Percentiles rank a stretch among this genome's conserved stretches.
Conservation (phyloP, 2,888 invertebrate species). For the Troides aeacus region DNA sequence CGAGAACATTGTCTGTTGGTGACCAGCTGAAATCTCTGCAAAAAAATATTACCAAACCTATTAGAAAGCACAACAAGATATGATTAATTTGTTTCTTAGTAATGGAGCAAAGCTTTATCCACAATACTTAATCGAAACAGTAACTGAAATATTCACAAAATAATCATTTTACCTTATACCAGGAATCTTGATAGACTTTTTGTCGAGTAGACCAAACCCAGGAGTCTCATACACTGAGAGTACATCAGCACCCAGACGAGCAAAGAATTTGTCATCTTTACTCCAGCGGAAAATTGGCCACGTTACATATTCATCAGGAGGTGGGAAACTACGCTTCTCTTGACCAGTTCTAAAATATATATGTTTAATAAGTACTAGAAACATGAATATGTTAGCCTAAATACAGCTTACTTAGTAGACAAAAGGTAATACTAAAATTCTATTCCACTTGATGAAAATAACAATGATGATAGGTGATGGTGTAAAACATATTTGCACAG, state of each 20-base stretch:
- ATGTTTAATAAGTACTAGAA: not conserved
- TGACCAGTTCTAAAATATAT: conserved; percentile 84
- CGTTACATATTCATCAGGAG: conserved; percentile 89
- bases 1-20: conserved; percentile 96
- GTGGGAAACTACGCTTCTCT: conserved; percentile 94
- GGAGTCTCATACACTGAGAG: conserved; percentile 98
- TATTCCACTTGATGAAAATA: no score
- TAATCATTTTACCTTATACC: conserved; percentile 82
- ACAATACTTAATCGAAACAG: not conserved
- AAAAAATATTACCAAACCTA: conserved; percentile 25
- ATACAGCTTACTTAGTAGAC: no score
- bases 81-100: not conserved
- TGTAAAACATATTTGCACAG: no score
- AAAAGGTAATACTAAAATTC: no score
- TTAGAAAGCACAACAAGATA: not conserved
- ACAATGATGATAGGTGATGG: no score
- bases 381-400: no score
- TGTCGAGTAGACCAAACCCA: conserved; percentile 95
- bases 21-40: conserved; percentile 97
- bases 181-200: conserved; percentile 94
- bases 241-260: conserved; percentile 89
- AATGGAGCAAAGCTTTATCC: no score
- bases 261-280: conserved; percentile 96
- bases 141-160: not conserved
- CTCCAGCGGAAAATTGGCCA: conserved; percentile 99